phyloP scores from a whole-genome alignment of 2,797 vertebrate species.

The Pogoniulus pusillus region DNA sequence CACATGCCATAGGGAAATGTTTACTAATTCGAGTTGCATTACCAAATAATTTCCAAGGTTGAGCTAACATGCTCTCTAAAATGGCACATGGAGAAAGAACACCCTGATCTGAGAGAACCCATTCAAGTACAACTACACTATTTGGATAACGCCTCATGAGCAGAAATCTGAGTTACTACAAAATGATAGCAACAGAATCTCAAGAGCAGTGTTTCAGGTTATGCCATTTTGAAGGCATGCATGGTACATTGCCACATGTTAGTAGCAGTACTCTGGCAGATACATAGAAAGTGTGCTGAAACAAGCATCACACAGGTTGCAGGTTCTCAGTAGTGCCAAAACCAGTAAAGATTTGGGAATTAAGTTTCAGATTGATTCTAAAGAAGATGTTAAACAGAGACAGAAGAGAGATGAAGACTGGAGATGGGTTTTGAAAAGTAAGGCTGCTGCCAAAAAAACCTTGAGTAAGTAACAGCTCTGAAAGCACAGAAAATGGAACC shows the following conservation, averaged over 20 bases:
- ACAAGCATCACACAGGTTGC: background rate
- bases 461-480: background rate
- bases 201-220: background rate
- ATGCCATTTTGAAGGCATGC: background rate
- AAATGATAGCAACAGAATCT: background rate
- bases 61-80: background rate
- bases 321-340: background rate
- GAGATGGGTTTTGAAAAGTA: background rate
- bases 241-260: background rate
- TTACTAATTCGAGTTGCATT: background rate
- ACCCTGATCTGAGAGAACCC: background rate
- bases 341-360: background rate
- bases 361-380: background rate
- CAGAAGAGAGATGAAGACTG: background rate
- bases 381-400: background rate
- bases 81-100: background rate
- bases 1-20: background rate
- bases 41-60: background rate
- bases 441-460: background rate
- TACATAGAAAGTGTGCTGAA: background rate
- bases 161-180: background rate
- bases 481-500: background rate
- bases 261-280: background rate
- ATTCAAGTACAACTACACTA: background rate
- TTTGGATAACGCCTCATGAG: background rate